Conservation (phyloP, 2,888 invertebrate species). For the Acronicta psi region DNA sequence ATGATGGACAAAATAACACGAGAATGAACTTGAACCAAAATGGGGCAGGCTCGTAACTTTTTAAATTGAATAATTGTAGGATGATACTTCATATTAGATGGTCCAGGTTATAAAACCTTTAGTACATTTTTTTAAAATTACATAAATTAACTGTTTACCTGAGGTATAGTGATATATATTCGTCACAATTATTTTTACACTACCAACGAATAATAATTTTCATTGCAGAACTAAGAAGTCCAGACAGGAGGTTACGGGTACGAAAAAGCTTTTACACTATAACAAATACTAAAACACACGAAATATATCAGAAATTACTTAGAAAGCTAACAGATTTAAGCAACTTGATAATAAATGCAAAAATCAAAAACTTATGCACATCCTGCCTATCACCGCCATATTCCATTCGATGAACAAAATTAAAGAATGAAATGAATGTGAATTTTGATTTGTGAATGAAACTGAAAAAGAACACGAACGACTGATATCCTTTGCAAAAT, state of each 20-base stretch:
- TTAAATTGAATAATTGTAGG: constrained; percentile 55
- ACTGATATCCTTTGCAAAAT: constrained; percentile 46
- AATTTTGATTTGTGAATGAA: constrained; percentile 56
- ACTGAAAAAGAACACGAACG: constrained; percentile 56
- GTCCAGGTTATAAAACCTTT: constrained; percentile 36
- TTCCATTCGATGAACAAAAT: constrained; percentile 76
- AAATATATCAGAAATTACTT: constrained; percentile 61
- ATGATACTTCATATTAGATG: constrained; percentile 41
- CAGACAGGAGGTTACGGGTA: constrained; percentile 60
- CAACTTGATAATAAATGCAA: constrained; percentile 77
- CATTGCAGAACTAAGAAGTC: constrained; percentile 80
- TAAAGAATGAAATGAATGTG: constrained; percentile 35
- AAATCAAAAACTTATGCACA: constrained; percentile 84
- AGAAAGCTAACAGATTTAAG: constrained; percentile 65
- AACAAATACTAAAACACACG: constrained; percentile 59
- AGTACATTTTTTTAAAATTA: constrained; percentile 43
- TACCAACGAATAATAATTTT: constrained; percentile 86
- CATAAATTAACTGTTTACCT: constrained; percentile 81
- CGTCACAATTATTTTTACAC: constrained; percentile 89
- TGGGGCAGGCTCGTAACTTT: constrained; percentile 73
- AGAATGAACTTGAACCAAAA: constrained; percentile 81
- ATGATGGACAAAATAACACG: constrained; percentile 70
- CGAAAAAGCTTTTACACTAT: constrained; percentile 61
- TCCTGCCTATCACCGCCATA: constrained; percentile 88
- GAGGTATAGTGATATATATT: constrained; percentile 81